phyloP scores from a whole-genome alignment of 2,888 invertebrate species.

The Temnothorax ravouxi region DNA sequence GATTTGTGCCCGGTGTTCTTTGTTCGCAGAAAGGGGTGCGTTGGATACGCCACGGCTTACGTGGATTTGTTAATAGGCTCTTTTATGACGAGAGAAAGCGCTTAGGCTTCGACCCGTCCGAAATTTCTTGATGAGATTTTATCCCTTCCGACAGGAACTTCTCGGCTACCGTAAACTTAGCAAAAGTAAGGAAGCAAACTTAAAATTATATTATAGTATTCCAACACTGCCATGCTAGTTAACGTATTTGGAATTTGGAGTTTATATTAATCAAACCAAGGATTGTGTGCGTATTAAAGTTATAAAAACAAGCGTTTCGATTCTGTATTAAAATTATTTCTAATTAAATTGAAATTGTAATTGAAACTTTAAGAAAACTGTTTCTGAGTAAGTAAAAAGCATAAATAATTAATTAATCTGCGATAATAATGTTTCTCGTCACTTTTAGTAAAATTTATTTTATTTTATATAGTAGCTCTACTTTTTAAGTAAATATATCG shows the following conservation, averaged over 20 bases:
- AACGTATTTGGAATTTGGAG: conserved; percentile 33
- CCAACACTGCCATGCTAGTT: background rate
- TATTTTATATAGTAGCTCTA: background rate
- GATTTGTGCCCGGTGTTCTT: conserved; percentile 40
- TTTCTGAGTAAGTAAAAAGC: background rate
- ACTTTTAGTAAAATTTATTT: background rate
- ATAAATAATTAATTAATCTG: conserved; percentile 10
- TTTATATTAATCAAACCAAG: conserved; percentile 15
- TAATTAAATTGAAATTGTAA: background rate
- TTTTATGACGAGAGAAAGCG: conserved; percentile 29
- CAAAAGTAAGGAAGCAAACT: conserved; percentile 20
- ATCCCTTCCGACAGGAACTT: background rate
- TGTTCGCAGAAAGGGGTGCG: conserved; percentile 36
- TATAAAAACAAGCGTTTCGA: conserved; percentile 20
- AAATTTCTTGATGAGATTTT: conserved; percentile 43
- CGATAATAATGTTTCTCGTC: conserved; percentile 1
- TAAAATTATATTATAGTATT: conserved; percentile 31
- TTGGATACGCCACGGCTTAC: conserved; percentile 28
- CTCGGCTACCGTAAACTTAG: conserved; percentile 3
- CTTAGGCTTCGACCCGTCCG: conserved; percentile 26
- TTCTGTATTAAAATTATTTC: conserved; percentile 20
- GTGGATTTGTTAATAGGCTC: conserved; percentile 53
- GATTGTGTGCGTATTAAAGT: background rate
- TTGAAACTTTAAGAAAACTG: background rate
- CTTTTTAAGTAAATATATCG: background rate